Evolutionary conservation across 53 echinoderm and acorn worm species (phyloP).

Genomic region (Mesocentrotus franciscanus): DNA sequence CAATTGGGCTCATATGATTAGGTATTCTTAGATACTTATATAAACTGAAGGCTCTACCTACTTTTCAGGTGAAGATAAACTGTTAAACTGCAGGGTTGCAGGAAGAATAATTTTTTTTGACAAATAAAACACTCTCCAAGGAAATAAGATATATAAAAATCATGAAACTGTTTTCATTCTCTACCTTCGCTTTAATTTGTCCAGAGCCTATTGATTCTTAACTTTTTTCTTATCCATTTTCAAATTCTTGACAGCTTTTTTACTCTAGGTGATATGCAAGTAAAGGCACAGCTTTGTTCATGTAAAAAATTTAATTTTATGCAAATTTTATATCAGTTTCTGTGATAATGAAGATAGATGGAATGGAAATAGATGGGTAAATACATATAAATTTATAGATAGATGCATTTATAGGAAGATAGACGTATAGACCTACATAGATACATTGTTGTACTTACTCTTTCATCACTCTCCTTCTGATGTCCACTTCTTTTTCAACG

Average conservation of each 20-base stretch:
- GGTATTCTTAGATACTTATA: background rate
- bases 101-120: background rate
- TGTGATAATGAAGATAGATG: too few relatives aligned
- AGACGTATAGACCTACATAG: background rate
- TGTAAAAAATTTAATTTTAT: too few relatives aligned
- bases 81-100: background rate
- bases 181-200: background rate
- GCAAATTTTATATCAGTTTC: too few relatives aligned
- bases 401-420: background rate
- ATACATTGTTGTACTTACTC: conserved; percentile 75
- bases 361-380: too few relatives aligned
- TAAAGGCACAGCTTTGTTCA: too few relatives aligned
- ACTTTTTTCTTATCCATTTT: too few relatives aligned
- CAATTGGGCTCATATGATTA: background rate
- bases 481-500: conserved; percentile 94
- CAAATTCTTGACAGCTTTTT: too few relatives aligned
- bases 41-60: background rate
- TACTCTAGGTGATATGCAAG: too few relatives aligned
- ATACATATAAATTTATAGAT: too few relatives aligned
- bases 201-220: background rate
- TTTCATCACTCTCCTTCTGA: conserved; percentile 84
- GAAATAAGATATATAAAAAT: background rate
- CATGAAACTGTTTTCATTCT: background rate
- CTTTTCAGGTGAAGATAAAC: background rate
- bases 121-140: background rate